Percentiles rank a stretch among this genome's conserved stretches.
These are phyloP conservation scores for Dicycla oo DNA, from an alignment of 2,888 invertebrate genomes.

Conservation along the genomic window DNA sequence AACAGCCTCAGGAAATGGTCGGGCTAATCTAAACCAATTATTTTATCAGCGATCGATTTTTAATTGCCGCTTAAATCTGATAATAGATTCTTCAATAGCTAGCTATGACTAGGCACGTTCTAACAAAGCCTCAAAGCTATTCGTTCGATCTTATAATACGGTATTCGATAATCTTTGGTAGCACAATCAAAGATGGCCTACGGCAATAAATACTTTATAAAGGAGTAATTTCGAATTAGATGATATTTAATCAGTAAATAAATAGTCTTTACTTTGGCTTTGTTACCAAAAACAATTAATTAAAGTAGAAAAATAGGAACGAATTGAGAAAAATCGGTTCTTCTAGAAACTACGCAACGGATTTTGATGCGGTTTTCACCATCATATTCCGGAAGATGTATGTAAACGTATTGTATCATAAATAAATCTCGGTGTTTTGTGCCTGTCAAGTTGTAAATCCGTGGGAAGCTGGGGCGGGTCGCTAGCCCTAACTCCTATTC, in stretches of 20 bases:
- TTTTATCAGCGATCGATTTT: constrained; percentile 56
- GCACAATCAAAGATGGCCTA: constrained; percentile 29
- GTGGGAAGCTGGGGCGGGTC: too few species aligned
- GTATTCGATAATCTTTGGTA: constrained; percentile 51
- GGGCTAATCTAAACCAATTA: constrained; percentile 46
- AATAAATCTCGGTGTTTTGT: too few species aligned
- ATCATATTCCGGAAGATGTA: too few species aligned
- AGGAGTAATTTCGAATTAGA: constrained; percentile 15
- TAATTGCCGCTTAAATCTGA: constrained; percentile 62
- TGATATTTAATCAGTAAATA: constrained; percentile 5
- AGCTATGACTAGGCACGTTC: constrained; percentile 58
- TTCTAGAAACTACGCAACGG: too few species aligned
- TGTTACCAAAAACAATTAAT: neutral
- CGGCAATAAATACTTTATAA: constrained; percentile 9
- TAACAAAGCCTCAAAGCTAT: constrained; percentile 40
- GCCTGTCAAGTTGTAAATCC: too few species aligned
- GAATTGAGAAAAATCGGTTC: too few species aligned
- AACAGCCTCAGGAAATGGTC: constrained; percentile 33
- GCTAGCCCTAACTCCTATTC: too few species aligned
- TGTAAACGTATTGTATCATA: too few species aligned
- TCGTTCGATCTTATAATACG: constrained; percentile 43
- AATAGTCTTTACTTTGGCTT: neutral
- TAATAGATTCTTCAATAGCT: constrained; percentile 60
- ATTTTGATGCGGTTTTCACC: too few species aligned
- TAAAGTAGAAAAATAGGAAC: too few species aligned